phyloP scores from a whole-genome alignment of 2,113 vertebrate genomes.

The Lates calcarifer region DNA sequence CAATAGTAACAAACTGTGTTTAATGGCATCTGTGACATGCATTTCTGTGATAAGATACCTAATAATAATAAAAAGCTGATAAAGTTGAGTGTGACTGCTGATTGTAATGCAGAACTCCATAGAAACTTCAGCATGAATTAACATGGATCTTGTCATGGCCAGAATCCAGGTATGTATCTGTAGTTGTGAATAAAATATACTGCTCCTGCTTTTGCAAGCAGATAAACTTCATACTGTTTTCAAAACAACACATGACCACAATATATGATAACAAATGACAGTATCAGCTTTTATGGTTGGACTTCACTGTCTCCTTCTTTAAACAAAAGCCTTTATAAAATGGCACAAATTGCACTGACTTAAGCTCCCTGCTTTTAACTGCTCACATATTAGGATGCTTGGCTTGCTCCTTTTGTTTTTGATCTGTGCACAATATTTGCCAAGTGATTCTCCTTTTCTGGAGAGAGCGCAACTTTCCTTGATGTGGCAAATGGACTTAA shows the following conservation, averaged over 20 bases:
- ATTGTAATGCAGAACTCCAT: too few relatives aligned
- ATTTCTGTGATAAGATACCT: not conserved
- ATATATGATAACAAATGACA: not conserved
- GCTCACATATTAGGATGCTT: conserved; percentile 27
- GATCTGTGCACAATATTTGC: conserved; percentile 46
- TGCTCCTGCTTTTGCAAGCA: not conserved
- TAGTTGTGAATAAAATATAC: not conserved
- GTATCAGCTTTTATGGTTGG: not conserved
- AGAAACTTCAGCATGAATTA: too few relatives aligned
- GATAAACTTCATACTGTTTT: not conserved
- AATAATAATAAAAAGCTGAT: not conserved
- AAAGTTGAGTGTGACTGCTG: not conserved
- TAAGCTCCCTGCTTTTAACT: conserved; percentile 28
- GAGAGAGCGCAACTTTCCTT: conserved; percentile 42
- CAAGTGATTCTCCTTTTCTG: conserved; percentile 41
- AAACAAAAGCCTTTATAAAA: not conserved
- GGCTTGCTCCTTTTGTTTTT: conserved; percentile 31
- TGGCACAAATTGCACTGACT: conserved; percentile 6
- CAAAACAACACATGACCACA: not conserved
- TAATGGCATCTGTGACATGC: not conserved
- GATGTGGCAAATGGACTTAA: conserved; percentile 52
- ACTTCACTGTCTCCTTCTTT: not conserved
- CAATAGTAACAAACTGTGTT: not conserved
- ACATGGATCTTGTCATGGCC: too few relatives aligned
- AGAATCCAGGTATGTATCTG: too few relatives aligned